Evolutionary conservation across 2,888 invertebrate species (phyloP), one percentile per base, ranked within the genome.

Genomic region (Sesamia inferens): DNA sequence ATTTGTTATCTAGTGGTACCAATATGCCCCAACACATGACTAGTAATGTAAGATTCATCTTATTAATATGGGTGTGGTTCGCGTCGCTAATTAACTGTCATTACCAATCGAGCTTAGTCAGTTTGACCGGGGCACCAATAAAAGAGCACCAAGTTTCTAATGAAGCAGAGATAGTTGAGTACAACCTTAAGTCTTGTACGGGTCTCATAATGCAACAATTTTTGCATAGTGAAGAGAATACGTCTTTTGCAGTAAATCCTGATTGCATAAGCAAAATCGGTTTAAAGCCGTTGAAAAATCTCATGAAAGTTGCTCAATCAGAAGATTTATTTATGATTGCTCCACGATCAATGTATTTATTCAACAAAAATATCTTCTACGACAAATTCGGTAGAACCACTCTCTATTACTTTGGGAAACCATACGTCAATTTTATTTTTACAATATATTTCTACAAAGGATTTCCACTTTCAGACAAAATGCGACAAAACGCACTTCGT

Each of bases 1-100:
- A 31, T 31, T 31, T 31, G 31, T 31, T 31, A 31, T 31, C 31
- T 31, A 31, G 31, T 31, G 31, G 31, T 3, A 31, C 2, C 3
- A 31, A 31, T 31, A 31, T 31, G 31, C 31, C 31, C 31, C 31
- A 31, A 31, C 31, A 31, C 31, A 31, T 31, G 31, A 31, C 31
- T 31, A 31, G 31, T 31, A 31, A 31, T 31, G 31, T 31, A 31
- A 82, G 75, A 42, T 71, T 31, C 42, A 39, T 85, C 4, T 81
- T 93, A 7, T 87, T 92, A 31, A 76, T 87, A 19, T 94, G 94
- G 94, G 82, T 93, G 5, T 86, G 89, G 87, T 93, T 91, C 22
- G 88, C 92, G 3, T 31, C 31, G 31, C 31, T 31, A 31, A 31
- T 31, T 31, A 31, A 3, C 31, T 31, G 31, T 1, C 86, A 83